A percentile compares a stretch with the other conserved stretches of the same genome.
These are phyloP conservation scores for Philereme transversata DNA, from an alignment of 2,888 invertebrate genomes.

Conservation along the genomic window DNA sequence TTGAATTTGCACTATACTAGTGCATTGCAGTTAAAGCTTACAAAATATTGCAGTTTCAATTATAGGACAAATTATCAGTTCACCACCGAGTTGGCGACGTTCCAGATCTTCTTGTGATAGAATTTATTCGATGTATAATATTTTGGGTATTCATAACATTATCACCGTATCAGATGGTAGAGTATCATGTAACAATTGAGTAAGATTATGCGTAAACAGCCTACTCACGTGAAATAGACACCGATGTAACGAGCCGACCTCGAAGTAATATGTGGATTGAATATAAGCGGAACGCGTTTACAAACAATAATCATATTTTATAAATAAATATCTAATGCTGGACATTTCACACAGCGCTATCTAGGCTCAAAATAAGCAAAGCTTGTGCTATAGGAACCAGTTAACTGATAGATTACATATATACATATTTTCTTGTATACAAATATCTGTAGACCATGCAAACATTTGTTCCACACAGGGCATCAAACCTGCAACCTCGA, in stretches of 20 bases:
- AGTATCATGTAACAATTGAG: constrained; percentile 27
- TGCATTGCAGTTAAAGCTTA: no score
- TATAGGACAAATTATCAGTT: background rate
- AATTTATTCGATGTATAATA: background rate
- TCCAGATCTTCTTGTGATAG: background rate
- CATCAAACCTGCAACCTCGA: no score
- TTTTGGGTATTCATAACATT: background rate
- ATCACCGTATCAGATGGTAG: constrained; percentile 22
- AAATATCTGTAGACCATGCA: no score
- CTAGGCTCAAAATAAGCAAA: no score
- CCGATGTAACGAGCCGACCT: constrained; percentile 25
- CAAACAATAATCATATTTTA: background rate
- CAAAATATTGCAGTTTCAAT: background rate
- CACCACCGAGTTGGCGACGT: background rate
- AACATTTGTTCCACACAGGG: no score
- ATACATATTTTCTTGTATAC: no score
- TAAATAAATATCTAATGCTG: no score
- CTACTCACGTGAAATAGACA: constrained; percentile 29
- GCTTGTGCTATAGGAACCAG: no score
- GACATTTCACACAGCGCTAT: no score
- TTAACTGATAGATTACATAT: no score
- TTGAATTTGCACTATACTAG: no score
- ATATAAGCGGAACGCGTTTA: constrained; percentile 22
- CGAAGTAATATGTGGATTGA: constrained; percentile 9
- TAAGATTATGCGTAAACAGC: constrained; percentile 32